Conservation (phyloP, 2,888 invertebrate species). For the Agriopis leucophaearia region DNA sequence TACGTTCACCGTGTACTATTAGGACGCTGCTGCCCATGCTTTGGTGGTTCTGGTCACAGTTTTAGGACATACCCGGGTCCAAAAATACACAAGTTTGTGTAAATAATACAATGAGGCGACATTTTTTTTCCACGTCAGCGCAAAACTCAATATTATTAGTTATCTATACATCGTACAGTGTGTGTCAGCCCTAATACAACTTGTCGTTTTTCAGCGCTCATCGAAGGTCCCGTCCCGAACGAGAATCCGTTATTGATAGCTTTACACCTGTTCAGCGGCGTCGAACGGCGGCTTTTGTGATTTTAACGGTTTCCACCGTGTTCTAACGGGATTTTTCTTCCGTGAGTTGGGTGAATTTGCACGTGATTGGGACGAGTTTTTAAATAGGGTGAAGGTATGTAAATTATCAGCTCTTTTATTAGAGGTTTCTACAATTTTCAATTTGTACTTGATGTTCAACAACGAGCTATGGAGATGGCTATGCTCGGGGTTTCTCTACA, state of each 20-base stretch:
- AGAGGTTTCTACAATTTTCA: too few species aligned
- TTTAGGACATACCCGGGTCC: too few species aligned
- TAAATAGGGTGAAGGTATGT: background rate
- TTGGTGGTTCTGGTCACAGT: too few species aligned
- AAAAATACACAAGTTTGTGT: too few species aligned
- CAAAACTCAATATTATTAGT: background rate
- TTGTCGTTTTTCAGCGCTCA: constrained; percentile 76
- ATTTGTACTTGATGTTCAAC: too few species aligned
- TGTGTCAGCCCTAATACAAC: constrained; percentile 60
- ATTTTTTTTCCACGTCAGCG: too few species aligned
- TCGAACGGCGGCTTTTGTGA: constrained; percentile 43
- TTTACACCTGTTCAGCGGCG: constrained; percentile 58
- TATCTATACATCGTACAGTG: background rate
- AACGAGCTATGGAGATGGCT: too few species aligned
- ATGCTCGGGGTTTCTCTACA: too few species aligned
- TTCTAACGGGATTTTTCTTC: constrained; percentile 35
- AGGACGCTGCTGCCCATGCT: too few species aligned
- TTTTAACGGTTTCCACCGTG: constrained; percentile 30
- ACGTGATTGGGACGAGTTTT: constrained; percentile 14
- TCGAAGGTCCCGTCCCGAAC: constrained; percentile 57
- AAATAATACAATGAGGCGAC: too few species aligned
- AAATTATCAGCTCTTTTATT: too few species aligned
- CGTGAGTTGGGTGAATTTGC: constrained; percentile 17
- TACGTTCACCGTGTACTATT: too few species aligned
- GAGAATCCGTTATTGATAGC: constrained; percentile 64